Evolutionary conservation across 92 coral and sea anemone species (phyloP).

Genomic region (Porites divaricata): DNA sequence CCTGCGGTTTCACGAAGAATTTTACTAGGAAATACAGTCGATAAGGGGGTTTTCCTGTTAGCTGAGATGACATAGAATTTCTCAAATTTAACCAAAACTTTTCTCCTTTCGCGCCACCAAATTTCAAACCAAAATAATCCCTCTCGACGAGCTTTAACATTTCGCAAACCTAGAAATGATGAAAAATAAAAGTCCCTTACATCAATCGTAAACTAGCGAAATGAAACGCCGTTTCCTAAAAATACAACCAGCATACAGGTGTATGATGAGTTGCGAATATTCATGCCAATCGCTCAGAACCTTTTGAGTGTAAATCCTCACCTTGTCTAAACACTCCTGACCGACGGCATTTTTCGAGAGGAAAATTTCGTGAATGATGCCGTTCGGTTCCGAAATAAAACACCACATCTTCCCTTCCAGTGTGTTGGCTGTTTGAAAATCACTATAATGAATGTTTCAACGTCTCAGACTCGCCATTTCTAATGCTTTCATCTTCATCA

Average conservation of each 20-base stretch:
- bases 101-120: conserved; percentile 88
- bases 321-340: conserved; percentile 99
- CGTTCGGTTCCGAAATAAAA: conserved; percentile 94
- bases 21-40: conserved; percentile 93
- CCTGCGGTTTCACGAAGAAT: conserved; percentile 98
- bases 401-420: conserved; percentile 82
- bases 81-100: conserved; percentile 94
- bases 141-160: conserved; percentile 87
- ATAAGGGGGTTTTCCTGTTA: conserved; percentile 93
- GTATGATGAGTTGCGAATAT: conserved; percentile 29
- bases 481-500: conserved; percentile 22
- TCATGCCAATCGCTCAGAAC: conserved; percentile 16
- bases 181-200: conserved; percentile 9
- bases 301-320: conserved; percentile 50
- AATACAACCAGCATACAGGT: conserved; percentile 34
- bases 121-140: conserved; percentile 96
- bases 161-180: conserved; percentile 87
- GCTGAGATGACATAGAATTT: conserved; percentile 90
- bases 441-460: conserved; percentile 25
- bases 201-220: conserved; percentile 6
- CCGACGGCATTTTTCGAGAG: conserved; percentile 91
- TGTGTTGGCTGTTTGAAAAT: not conserved
- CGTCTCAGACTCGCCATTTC: conserved; percentile 12
- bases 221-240: conserved; percentile 10
- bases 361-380: conserved; percentile 94